These are phyloP conservation scores for Lochmaea crataegi DNA, from an alignment of 2,888 invertebrate genomes.

Conservation along the genomic window DNA sequence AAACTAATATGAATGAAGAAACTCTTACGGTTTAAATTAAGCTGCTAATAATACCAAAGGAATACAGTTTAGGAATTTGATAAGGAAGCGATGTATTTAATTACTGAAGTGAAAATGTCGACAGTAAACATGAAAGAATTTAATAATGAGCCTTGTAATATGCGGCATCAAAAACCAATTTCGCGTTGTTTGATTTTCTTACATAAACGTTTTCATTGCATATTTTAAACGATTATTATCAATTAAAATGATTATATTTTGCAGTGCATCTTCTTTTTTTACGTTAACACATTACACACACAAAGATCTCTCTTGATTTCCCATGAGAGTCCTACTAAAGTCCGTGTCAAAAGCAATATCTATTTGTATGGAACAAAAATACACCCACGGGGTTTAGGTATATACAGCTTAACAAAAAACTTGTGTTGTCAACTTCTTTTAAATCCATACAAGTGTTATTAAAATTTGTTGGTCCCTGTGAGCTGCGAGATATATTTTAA, in stretches of 20 bases:
- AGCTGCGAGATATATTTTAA: conserved; percentile 3
- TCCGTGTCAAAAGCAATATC: conserved; percentile 10
- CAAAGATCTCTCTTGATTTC: conserved; percentile 5
- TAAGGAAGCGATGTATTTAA: conserved; percentile 29
- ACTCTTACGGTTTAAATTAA: too few relatives aligned
- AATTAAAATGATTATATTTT: neutral
- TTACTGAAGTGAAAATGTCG: conserved; percentile 19
- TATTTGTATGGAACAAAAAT: conserved; percentile 5
- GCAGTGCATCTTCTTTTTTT: neutral
- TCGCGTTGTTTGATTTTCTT: too few relatives aligned
- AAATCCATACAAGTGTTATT: neutral
- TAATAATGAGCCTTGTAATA: neutral
- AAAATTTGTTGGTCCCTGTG: neutral
- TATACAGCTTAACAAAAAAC: neutral
- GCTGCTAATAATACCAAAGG: too few relatives aligned
- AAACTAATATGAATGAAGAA: too few relatives aligned
- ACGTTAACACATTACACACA: neutral
- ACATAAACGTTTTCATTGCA: neutral
- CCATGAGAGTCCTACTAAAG: conserved; percentile 4
- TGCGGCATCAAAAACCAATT: neutral
- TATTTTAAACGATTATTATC: neutral
- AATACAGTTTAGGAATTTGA: conserved; percentile 12
- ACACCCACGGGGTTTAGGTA: neutral
- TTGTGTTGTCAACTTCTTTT: neutral
- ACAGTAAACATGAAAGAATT: neutral